Percentiles rank a stretch among this genome's conserved stretches.
phyloP scores from a whole-genome alignment of 2,797 vertebrate genomes.

The Cryptoblepharus egeriae region DNA sequence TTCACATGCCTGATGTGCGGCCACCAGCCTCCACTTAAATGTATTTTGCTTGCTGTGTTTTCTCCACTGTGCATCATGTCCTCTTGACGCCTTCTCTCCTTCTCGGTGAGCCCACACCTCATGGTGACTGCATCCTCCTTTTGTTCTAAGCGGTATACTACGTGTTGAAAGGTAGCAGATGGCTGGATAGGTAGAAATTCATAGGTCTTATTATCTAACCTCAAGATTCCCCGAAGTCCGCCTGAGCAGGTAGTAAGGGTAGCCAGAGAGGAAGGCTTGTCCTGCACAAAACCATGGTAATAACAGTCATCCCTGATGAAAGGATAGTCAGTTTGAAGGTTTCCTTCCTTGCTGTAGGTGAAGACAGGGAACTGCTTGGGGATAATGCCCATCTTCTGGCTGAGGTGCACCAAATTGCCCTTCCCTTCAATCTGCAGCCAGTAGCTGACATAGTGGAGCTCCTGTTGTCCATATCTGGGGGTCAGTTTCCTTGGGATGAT shows the following conservation, averaged over 20 bases:
- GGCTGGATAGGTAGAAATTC: constrained; percentile 69
- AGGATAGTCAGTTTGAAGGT: constrained; percentile 62
- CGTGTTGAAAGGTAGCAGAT: constrained; percentile 65
- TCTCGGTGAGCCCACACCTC: constrained; percentile 26
- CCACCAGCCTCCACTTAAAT: background rate
- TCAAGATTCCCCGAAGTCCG: constrained; percentile 68
- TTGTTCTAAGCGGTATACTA: constrained; percentile 63
- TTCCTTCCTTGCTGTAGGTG: constrained; percentile 59
- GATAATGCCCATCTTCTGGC: constrained; percentile 53
- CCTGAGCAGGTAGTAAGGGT: constrained; percentile 66
- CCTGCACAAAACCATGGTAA: constrained; percentile 70
- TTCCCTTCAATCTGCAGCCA: constrained; percentile 62
- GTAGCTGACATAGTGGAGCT: constrained; percentile 51
- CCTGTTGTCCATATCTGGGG: background rate
- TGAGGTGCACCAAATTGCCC: constrained; percentile 60
- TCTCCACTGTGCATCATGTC: constrained; percentile 40
- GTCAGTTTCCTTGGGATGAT: constrained; percentile 63
- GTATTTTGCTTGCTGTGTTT: background rate
- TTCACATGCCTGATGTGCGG: constrained; percentile 57
- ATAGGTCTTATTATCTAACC: constrained; percentile 59
- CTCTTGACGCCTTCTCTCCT: constrained; percentile 48
- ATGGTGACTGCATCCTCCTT: background rate
- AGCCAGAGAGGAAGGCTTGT: constrained; percentile 65
- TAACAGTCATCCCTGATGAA: constrained; percentile 69
- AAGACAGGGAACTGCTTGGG: constrained; percentile 65